Base-by-base conservation (phyloP, 2,113 vertebrate genomes). In the Ramphastos sulfuratus region DNA sequence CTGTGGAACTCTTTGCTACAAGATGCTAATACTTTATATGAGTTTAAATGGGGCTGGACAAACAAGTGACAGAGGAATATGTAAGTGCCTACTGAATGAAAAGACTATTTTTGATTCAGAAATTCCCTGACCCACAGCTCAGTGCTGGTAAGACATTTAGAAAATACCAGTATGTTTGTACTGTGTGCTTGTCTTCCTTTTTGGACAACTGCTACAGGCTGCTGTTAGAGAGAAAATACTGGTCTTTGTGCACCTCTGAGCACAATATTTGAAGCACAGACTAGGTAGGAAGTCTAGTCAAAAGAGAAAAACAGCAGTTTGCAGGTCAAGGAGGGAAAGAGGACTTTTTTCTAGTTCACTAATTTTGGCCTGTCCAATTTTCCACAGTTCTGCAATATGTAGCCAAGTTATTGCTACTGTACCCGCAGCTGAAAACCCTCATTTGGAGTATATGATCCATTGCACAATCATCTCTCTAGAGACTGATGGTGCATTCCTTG, bases 241-340 rank as follows among this genome's bases (percentile, higher is more conserved):
- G 1, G 1, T 39, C 20, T 67, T 11, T 2, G 0, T 28, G n/a
- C 21, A 11, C 35, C 35, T 46, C 37, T 60, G 9, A 75, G n/a
- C 16, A 3, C n/a, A 31, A 11, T 28, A 15, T 66, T 60, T 59
- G 37, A 79, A 71, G n/a, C 10, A 9, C 7, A 74, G 42, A 12
- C 15, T 67, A 64, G 58, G 15, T 66, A 55, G 31, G 28, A 81
- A 71, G 12, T 31, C 37, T 58, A 54, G 30, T 60, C 31, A 71
- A 59, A 86, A 81, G 65, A 46, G 11, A 54, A 25, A 78, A 65
- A 1, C 35, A 67, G 4, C 1, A 4, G 27, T 82, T 89, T 95
- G 69, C 25, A 46, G 35, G 46, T 73, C 33, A 66, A 48, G 24
- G 27, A 93, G 7, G n/a, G 14, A 89, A 73, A 59, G 9, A 48